Conservation (phyloP, 2,888 invertebrate genomes). For the Eupithecia dodoneata region DNA sequence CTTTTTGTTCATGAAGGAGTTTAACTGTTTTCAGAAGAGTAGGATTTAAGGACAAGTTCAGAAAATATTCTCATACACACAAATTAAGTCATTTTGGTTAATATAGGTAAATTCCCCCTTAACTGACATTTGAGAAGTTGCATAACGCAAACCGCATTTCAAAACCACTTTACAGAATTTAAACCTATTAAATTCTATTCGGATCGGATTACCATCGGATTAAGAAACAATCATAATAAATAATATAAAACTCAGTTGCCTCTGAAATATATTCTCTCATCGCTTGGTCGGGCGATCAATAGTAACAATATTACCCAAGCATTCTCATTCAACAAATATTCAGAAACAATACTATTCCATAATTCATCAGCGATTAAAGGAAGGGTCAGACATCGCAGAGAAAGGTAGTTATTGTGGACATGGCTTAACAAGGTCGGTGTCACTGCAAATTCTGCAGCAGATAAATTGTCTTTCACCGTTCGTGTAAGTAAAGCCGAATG, state of each 20-base stretch:
- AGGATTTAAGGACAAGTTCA: not conserved
- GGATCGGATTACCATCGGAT: not conserved
- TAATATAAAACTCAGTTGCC: not conserved
- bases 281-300: not conserved
- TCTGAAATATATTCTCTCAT: not conserved
- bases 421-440: constrained; percentile 35
- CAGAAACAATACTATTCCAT: constrained; percentile 9
- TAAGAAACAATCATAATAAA: not conserved
- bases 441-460: constrained; percentile 40
- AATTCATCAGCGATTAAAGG: constrained; percentile 8
- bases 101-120: not conserved
- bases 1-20: not conserved
- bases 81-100: not conserved
- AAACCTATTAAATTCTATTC: not conserved
- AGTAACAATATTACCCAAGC: not conserved
- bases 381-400: not conserved
- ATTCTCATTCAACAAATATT: not conserved
- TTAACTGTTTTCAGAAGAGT: not conserved
- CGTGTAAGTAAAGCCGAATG: constrained; percentile 34
- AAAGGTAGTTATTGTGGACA: constrained; percentile 13
- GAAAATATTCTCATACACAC: not conserved
- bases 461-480: constrained; percentile 51
- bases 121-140: not conserved
- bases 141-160: not conserved
- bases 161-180: too few relatives aligned